These are phyloP conservation scores for Neofelis nebulosa DNA, from an alignment of 2,113 vertebrate genomes.

Conservation along the genomic window DNA sequence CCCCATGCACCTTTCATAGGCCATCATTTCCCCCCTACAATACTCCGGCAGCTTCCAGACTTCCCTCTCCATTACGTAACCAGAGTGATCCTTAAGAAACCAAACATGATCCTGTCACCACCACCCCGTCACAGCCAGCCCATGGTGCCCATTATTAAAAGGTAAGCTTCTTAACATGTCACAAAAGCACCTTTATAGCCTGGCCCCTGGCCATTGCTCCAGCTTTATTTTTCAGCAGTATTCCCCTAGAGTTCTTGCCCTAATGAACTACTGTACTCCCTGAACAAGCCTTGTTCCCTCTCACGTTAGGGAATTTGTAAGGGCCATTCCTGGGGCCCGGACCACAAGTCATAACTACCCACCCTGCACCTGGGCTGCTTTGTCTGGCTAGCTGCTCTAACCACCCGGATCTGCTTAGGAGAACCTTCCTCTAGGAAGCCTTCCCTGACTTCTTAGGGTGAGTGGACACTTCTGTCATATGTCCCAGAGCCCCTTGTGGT, in stretches of 20 bases:
- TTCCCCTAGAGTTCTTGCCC: background rate
- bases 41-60: background rate
- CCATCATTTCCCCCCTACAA: background rate
- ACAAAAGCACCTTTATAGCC: background rate
- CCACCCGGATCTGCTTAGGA: background rate
- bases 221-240: background rate
- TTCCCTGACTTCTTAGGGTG: background rate
- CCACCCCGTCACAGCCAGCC: background rate
- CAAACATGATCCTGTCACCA: background rate
- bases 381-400: background rate
- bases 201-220: background rate
- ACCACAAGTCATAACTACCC: background rate
- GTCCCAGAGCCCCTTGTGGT: background rate
- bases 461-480: background rate
- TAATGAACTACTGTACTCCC: background rate
- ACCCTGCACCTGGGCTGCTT: background rate
- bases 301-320: background rate
- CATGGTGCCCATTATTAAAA: background rate
- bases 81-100: background rate
- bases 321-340: background rate
- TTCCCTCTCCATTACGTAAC: background rate
- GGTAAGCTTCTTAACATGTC: background rate
- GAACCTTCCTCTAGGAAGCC: background rate
- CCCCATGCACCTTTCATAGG: background rate
- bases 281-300: background rate